These are phyloP conservation scores for Drosophila prolongata DNA, from an alignment of 2,888 invertebrate genomes.

Conservation along the genomic window DNA sequence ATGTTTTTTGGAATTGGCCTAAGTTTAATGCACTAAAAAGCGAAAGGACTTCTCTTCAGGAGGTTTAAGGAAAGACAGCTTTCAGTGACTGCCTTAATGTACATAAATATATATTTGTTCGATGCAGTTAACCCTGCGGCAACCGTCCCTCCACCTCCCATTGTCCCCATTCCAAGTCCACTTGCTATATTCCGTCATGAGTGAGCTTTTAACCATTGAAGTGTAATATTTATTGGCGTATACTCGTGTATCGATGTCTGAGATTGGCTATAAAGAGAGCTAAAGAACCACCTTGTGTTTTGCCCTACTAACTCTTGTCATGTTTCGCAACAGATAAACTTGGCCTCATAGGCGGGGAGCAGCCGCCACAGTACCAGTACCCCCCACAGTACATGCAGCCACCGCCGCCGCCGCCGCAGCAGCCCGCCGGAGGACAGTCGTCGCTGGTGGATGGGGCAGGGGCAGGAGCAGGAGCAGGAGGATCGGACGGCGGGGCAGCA, in stretches of 20 bases:
- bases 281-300: neutral
- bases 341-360: constrained; percentile 83
- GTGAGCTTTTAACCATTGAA: constrained; percentile 60
- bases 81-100: constrained; percentile 27
- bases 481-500: constrained; percentile 38
- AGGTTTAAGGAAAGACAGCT: constrained; percentile 2
- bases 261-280: constrained; percentile 12
- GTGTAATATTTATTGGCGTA: constrained; percentile 64
- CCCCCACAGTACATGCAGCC: constrained; percentile 85
- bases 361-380: constrained; percentile 83
- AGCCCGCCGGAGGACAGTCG: constrained; percentile 86
- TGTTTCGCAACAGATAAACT: constrained; percentile 76
- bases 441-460: constrained; percentile 76
- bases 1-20: constrained; percentile 32
- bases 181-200: constrained; percentile 41
- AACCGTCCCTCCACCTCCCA: constrained; percentile 4
- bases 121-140: constrained; percentile 10
- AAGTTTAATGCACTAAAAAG: constrained; percentile 58
- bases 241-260: constrained; percentile 54
- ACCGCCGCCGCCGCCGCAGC: constrained; percentile 85
- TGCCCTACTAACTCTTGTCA: neutral
- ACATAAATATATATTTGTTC: constrained; percentile 28
- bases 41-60: constrained; percentile 3
- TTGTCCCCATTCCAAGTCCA: constrained; percentile 23
- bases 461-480: constrained; percentile 50